Evolutionary conservation across 2,113 vertebrate genomes (phyloP).

Genomic region (Bombycilla garrulus): DNA sequence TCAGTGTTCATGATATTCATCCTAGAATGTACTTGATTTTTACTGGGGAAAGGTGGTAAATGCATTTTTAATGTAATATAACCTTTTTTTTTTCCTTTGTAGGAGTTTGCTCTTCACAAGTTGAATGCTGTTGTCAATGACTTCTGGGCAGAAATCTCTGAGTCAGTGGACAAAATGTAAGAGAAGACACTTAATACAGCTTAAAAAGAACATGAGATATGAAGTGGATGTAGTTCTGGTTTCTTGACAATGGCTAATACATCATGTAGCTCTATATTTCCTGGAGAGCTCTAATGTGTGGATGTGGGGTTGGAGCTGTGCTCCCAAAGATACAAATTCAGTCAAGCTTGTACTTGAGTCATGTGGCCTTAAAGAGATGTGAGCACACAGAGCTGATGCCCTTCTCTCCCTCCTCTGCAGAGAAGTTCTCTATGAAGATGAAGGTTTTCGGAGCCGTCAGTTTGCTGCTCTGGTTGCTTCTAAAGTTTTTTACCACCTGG

Average conservation of each 20-base stretch:
- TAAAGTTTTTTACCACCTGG: conserved; percentile 98
- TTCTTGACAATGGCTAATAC: neutral
- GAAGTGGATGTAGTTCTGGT: neutral
- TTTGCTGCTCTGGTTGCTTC: conserved; percentile 98
- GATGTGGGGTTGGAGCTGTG: neutral
- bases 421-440: conserved; percentile 97
- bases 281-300: neutral
- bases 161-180: conserved; percentile 99
- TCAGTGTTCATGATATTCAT: neutral
- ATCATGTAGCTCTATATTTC: neutral
- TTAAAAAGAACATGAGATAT: neutral
- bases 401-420: conserved; percentile 67
- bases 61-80: neutral
- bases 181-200: conserved; percentile 32
- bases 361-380: neutral
- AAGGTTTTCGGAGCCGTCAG: conserved; percentile 91
- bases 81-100: conserved; percentile 44
- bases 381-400: neutral
- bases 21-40: neutral
- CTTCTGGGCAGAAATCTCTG: conserved; percentile 99
- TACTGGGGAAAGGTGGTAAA: neutral
- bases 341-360: neutral
- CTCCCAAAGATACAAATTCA: neutral
- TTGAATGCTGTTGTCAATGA: conserved; percentile 96
- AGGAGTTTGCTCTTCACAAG: conserved; percentile 99